Conservation (phyloP, 2,113 vertebrate genomes). For the Chaenogobius annularis region DNA sequence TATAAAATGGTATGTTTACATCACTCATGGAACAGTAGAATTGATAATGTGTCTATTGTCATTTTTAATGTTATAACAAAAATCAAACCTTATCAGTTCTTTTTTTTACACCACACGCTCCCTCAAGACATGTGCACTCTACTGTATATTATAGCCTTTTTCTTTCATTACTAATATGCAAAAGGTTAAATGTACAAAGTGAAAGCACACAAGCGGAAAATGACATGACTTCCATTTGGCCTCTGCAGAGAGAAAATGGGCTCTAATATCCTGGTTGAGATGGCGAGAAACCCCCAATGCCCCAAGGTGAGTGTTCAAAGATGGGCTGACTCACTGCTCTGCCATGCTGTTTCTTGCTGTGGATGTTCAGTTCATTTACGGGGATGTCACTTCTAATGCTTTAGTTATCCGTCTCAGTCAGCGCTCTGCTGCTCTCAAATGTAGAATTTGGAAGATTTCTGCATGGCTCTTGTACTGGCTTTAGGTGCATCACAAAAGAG, state of each 20-base stretch:
- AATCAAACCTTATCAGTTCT: too few relatives aligned
- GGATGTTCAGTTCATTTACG: conserved; percentile 12
- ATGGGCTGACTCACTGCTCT: conserved; percentile 14
- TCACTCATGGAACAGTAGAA: too few relatives aligned
- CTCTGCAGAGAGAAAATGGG: conserved; percentile 90
- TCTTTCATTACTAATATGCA: background rate
- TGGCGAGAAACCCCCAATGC: conserved; percentile 87
- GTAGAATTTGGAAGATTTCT: background rate
- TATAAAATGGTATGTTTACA: too few relatives aligned
- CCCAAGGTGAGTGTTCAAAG: conserved; percentile 83
- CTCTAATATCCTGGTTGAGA: conserved; percentile 91
- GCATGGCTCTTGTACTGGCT: too few relatives aligned
- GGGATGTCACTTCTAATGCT: conserved; percentile 21
- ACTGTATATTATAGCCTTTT: background rate
- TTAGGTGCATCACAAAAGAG: background rate
- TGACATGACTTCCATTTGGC: conserved; percentile 28
- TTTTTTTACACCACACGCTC: too few relatives aligned
- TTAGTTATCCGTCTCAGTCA: conserved; percentile 7
- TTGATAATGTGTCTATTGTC: too few relatives aligned
- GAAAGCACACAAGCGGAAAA: conserved; percentile 21
- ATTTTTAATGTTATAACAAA: too few relatives aligned
- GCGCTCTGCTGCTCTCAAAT: background rate
- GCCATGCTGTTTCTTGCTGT: background rate
- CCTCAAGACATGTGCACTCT: background rate
- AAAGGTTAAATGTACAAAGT: background rate